Percentiles rank a stretch among this genome's conserved stretches.
Evolutionary conservation across 2,888 invertebrate genomes (phyloP).

Genomic region (Lamproptera curius): DNA sequence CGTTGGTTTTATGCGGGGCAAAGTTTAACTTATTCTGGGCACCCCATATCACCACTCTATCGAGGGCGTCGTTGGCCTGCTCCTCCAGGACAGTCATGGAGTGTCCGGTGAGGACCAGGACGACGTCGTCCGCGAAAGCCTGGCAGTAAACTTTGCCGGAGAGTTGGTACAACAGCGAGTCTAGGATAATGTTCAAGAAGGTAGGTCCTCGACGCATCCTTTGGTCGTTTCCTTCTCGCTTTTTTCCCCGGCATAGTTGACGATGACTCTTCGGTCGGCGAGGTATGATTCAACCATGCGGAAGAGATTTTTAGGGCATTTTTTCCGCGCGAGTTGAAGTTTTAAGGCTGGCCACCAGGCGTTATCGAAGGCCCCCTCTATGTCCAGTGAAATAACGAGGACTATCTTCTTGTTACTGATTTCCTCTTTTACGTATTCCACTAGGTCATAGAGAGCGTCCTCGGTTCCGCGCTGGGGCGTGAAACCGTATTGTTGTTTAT

Average conservation of each 20-base stretch:
- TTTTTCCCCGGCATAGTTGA: not conserved
- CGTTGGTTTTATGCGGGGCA: slow-evolving; percentile 8
- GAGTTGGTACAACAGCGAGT: not conserved
- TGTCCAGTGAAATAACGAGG: not conserved
- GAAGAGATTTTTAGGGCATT: not conserved
- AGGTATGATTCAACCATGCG: not conserved
- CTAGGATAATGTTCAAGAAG: not conserved
- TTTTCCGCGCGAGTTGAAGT: not conserved
- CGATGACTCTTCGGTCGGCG: not conserved
- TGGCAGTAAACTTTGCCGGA: slow-evolving; percentile 7
- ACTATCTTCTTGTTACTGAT: not conserved
- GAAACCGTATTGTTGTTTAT: not conserved
- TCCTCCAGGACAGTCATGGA: not conserved
- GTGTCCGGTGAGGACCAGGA: slow-evolving; percentile 9
- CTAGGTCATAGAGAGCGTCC: not conserved
- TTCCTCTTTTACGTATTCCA: not conserved
- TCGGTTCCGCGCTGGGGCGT: not conserved
- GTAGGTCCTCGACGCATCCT: not conserved
- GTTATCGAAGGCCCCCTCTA: not conserved
- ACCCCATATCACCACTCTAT: not conserved
- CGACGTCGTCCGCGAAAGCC: slow-evolving; percentile 17
- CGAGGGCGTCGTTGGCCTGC: slow-evolving; percentile 8
- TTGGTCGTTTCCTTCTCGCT: not conserved
- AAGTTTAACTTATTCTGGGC: slow-evolving; percentile 4
- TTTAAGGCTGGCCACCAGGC: not conserved